These are phyloP conservation scores for Drosophila atripex DNA, from an alignment of 2,888 invertebrate genomes.

Conservation along the genomic window DNA sequence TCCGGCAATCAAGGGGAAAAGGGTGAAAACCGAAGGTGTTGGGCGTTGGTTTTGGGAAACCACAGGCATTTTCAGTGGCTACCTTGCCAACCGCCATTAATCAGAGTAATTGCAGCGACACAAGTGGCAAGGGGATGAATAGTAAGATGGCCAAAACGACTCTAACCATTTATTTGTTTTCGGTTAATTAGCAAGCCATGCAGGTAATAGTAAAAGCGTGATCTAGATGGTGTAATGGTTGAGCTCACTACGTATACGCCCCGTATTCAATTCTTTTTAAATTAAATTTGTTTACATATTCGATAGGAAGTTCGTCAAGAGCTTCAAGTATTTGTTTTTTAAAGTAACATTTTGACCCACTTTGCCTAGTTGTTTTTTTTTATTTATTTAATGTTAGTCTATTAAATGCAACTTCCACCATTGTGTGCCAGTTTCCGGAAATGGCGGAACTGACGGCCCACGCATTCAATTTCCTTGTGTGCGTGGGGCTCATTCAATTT, in stretches of 20 bases:
- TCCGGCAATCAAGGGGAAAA: not conserved
- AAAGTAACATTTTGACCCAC: not conserved
- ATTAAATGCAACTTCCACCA: not conserved
- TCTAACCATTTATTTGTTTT: constrained; percentile 1
- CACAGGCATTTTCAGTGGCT: constrained; percentile 51
- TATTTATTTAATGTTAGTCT: not conserved
- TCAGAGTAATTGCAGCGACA: constrained; percentile 78
- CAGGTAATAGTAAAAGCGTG: not conserved
- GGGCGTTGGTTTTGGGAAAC: constrained; percentile 8
- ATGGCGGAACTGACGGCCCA: not conserved
- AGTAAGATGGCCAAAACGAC: constrained; percentile 7
- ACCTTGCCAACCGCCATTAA: constrained; percentile 72
- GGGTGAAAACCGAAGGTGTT: not conserved
- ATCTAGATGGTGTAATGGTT: not conserved
- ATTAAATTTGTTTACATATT: no score
- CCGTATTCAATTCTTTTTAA: not conserved
- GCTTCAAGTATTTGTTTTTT: not conserved
- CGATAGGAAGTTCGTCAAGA: no score
- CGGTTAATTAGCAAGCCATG: constrained; percentile 33
- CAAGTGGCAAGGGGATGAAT: constrained; percentile 23
- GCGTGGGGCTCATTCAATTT: constrained; percentile 34
- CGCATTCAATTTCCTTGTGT: constrained; percentile 8
- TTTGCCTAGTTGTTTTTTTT: not conserved
- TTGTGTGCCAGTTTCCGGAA: constrained; percentile 3
- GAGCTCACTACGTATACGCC: not conserved